A percentile compares a stretch with the other conserved stretches of the same genome.
phyloP scores from a whole-genome alignment of 2,113 vertebrate genomes.

The Geococcyx californianus region DNA sequence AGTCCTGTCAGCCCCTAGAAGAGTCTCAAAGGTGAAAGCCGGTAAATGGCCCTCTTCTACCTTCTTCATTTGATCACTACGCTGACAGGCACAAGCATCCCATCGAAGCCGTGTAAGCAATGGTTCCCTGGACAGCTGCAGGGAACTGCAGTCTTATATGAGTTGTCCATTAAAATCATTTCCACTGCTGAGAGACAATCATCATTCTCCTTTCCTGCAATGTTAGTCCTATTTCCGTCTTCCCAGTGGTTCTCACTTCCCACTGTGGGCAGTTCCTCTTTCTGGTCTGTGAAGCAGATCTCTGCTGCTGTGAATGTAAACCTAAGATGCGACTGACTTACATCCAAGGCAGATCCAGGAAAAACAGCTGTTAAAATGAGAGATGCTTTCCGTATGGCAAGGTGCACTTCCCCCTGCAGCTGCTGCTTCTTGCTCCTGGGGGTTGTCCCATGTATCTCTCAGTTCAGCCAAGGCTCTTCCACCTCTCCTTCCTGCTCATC shows the following conservation, averaged over 20 bases:
- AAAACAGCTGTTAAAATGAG: not conserved
- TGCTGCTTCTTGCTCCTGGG: not conserved
- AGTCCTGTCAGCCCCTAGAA: not conserved
- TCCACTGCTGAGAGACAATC: not conserved
- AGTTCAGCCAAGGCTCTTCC: not conserved
- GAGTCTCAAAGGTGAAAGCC: not conserved
- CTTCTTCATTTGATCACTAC: not conserved
- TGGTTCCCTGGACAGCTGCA: not conserved
- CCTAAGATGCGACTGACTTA: not conserved
- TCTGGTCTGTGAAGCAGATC: not conserved
- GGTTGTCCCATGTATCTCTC: not conserved
- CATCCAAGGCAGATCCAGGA: not conserved
- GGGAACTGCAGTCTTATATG: not conserved
- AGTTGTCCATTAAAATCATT: not conserved
- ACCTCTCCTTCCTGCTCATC: not conserved
- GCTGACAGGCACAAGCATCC: not conserved
- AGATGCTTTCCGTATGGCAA: not conserved
- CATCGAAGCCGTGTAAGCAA: not conserved
- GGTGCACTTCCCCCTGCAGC: not conserved
- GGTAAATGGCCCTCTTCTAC: not conserved
- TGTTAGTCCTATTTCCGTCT: not conserved
- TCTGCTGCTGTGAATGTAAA: not conserved
- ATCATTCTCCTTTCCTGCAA: not conserved
- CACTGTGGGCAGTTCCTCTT: rapidly evolving
- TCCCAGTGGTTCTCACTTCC: not conserved